A percentile compares a stretch with the other conserved stretches of the same genome.
Conservation (phyloP, 2,797 vertebrate genomes). For the Salarias fasciatus region DNA sequence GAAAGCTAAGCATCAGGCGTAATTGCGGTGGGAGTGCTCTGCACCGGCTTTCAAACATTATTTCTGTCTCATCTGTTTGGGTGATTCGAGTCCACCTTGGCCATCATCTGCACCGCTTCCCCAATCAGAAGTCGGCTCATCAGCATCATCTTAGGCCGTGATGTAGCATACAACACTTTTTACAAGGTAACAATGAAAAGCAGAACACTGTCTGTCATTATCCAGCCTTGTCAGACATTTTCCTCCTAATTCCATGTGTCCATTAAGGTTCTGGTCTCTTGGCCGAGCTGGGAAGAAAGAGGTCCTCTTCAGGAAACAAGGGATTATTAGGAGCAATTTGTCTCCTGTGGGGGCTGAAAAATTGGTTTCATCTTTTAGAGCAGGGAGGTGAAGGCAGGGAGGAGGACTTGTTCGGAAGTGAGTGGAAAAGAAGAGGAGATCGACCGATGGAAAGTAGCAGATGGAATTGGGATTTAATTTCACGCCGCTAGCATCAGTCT, state of each 20-base stretch:
- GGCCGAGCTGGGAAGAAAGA: slow-evolving; percentile 52
- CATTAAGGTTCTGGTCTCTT: slow-evolving; percentile 66
- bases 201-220: slow-evolving; percentile 55
- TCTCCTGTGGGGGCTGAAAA: slow-evolving; percentile 60
- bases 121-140: slow-evolving; percentile 52
- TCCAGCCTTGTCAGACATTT: slow-evolving; percentile 43
- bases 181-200: slow-evolving; percentile 57
- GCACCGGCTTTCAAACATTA: slow-evolving; percentile 28
- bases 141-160: slow-evolving; percentile 1
- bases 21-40: slow-evolving; percentile 36
- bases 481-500: neutral
- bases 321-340: slow-evolving; percentile 81
- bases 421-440: slow-evolving; percentile 5
- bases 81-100: slow-evolving; percentile 42
- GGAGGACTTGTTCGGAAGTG: slow-evolving; percentile 19
- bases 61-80: slow-evolving; percentile 41
- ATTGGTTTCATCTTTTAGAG: slow-evolving; percentile 73
- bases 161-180: slow-evolving; percentile 24
- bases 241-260: slow-evolving; percentile 62
- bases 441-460: slow-evolving; percentile 14
- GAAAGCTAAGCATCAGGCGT: slow-evolving; percentile 26
- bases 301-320: slow-evolving; percentile 72
- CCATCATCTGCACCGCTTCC: slow-evolving; percentile 35
- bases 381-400: slow-evolving; percentile 17
- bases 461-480: slow-evolving; percentile 6